Evolutionary conservation across 2,113 vertebrate genomes (phyloP).

Genomic region (Vidua macroura): DNA sequence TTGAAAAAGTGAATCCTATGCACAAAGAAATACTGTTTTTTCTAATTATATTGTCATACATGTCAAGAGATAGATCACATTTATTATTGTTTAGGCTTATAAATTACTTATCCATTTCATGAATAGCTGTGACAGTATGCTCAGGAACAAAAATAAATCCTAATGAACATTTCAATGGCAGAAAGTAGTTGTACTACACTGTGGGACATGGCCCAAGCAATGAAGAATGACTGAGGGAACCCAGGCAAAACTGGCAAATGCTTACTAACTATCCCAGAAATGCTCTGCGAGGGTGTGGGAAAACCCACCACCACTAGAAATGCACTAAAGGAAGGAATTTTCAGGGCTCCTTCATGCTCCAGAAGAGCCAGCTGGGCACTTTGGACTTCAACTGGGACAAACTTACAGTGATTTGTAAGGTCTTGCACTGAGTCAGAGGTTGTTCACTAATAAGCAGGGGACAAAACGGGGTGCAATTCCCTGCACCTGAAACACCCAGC

Average conservation of each 20-base stretch:
- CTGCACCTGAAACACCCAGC: neutral
- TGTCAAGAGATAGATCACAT: neutral
- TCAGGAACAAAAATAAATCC: slow-evolving; percentile 1
- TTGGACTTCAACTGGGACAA: neutral
- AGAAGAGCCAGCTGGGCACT: neutral
- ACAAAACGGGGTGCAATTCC: neutral
- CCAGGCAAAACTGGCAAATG: neutral
- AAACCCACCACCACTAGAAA: neutral
- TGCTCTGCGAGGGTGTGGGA: neutral
- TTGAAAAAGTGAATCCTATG: neutral
- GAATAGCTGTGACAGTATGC: neutral
- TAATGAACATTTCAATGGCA: neutral
- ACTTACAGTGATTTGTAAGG: neutral
- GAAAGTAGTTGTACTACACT: neutral
- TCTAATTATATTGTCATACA: neutral
- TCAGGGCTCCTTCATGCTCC: neutral
- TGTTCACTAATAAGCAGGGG: neutral
- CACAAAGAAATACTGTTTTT: neutral
- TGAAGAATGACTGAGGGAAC: neutral
- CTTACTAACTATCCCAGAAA: neutral
- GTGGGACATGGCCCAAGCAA: neutral
- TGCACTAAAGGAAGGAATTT: neutral
- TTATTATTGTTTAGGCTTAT: neutral
- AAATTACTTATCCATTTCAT: neutral
- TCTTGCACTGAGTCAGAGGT: neutral